phyloP scores from a whole-genome alignment of 1,140 invertebrate species.

The Phocides pigmalion region DNA sequence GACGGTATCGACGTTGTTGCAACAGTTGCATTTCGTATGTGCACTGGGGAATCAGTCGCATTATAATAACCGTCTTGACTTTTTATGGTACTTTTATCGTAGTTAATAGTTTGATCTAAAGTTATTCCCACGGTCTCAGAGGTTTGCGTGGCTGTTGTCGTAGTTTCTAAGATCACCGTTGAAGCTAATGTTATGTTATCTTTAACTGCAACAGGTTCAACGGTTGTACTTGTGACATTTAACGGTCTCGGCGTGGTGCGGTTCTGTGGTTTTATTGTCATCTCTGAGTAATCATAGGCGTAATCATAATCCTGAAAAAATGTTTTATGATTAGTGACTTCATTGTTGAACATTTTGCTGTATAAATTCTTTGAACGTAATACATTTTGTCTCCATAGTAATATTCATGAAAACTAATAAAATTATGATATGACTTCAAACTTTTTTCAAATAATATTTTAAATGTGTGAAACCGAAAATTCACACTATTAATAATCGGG shows the following conservation, averaged over 20 bases:
- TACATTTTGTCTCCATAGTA: no score
- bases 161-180: slow-evolving; percentile 34
- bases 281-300: slow-evolving; percentile 85
- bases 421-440: no score
- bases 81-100: slow-evolving; percentile 12
- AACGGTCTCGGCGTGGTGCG: slow-evolving; percentile 70
- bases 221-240: slow-evolving; percentile 51
- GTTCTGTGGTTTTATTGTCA: slow-evolving; percentile 84
- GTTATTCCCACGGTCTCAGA: not conserved
- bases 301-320: slow-evolving; percentile 85
- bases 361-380: not conserved
- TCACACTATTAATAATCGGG: no score
- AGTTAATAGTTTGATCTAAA: slow-evolving; percentile 1
- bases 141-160: slow-evolving; percentile 32
- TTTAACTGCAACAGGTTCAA: slow-evolving; percentile 38
- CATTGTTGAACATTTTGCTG: no score
- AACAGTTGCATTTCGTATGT: slow-evolving; percentile 39
- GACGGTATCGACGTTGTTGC: slow-evolving; percentile 23
- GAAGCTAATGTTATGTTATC: slow-evolving; percentile 51
- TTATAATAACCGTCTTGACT: not conserved
- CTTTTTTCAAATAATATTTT: no score
- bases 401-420: no score
- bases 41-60: slow-evolving; percentile 13
- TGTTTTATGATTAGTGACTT: slow-evolving; percentile 17
- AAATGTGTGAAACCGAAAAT: no score